A percentile compares a stretch with the other conserved stretches of the same genome.
Evolutionary conservation across 2,797 vertebrate genomes (phyloP).

Genomic region (Phaenicophaeus curvirostris): DNA sequence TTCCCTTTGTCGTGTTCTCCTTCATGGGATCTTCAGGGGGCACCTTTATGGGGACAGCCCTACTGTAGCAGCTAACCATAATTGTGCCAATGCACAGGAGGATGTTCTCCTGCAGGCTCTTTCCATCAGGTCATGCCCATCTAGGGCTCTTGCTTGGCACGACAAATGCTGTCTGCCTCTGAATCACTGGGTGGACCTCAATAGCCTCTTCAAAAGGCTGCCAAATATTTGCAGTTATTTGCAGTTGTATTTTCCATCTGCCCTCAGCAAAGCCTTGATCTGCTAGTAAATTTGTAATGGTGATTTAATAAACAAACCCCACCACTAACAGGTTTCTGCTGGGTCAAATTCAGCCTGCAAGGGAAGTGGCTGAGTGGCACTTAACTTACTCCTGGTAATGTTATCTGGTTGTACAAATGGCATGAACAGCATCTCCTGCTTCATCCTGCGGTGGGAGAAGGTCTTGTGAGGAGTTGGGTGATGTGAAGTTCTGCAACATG

Average conservation of each 20-base stretch:
- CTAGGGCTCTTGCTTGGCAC: background rate
- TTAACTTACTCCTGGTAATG: accelerated
- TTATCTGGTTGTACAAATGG: background rate
- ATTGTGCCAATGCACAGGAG: background rate
- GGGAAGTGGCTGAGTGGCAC: background rate
- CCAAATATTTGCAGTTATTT: background rate
- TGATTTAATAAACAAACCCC: background rate
- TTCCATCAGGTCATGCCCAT: background rate
- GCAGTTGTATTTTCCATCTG: background rate
- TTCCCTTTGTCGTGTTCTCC: background rate
- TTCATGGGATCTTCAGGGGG: background rate
- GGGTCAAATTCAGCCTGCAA: background rate
- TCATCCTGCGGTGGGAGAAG: background rate
- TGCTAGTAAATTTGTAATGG: background rate
- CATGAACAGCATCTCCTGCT: background rate
- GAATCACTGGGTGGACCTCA: background rate
- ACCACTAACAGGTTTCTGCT: background rate
- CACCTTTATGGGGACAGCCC: background rate
- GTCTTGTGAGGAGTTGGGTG: background rate
- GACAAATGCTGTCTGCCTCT: accelerated
- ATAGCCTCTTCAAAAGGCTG: background rate
- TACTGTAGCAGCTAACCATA: background rate
- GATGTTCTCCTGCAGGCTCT: background rate
- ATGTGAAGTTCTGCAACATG: accelerated
- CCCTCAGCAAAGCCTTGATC: background rate